phyloP scores from a whole-genome alignment of 2,888 invertebrate genomes.

The Galeruca laticollis region DNA sequence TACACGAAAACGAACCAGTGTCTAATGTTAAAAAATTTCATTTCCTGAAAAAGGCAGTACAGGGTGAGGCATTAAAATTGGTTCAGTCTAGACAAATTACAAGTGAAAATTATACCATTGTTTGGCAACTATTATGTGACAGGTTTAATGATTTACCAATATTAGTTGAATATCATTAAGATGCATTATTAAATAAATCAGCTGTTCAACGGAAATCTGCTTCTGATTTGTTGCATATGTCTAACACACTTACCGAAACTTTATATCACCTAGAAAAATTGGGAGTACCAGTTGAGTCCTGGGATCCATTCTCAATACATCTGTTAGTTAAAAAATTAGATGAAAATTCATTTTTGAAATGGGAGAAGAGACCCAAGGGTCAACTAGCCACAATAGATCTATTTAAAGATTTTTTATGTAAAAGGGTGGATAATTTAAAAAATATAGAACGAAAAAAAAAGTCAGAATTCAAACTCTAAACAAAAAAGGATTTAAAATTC shows the following conservation, averaged over 20 bases:
- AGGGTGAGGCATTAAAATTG: constrained; percentile 27
- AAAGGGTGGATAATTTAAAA: constrained; percentile 12
- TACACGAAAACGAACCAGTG: constrained; percentile 35
- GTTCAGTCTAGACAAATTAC: constrained; percentile 20
- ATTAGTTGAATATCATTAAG: constrained; percentile 29
- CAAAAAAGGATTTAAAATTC: no score
- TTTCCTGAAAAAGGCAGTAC: constrained; percentile 31
- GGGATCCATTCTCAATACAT: constrained; percentile 21
- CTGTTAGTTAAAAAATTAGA: constrained; percentile 17
- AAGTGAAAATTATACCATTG: constrained; percentile 30
- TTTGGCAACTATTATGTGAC: constrained; percentile 33
- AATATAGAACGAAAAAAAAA: constrained; percentile 6
- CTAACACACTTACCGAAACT: constrained; percentile 13
- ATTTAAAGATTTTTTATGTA: constrained; percentile 16
- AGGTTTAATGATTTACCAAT: constrained; percentile 32
- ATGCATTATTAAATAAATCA: constrained; percentile 26
- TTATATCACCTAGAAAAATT: constrained; percentile 12
- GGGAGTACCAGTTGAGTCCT: not conserved
- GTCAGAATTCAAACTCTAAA: not conserved
- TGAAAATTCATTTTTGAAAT: constrained; percentile 5
- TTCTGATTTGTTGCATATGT: constrained; percentile 22
- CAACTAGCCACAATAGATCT: constrained; percentile 9
- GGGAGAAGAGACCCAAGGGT: constrained; percentile 18
- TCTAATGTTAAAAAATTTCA: constrained; percentile 36
- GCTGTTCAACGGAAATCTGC: constrained; percentile 26